Evolutionary conservation across 2,888 invertebrate species (phyloP).

Genomic region (Lysandra coridon): DNA sequence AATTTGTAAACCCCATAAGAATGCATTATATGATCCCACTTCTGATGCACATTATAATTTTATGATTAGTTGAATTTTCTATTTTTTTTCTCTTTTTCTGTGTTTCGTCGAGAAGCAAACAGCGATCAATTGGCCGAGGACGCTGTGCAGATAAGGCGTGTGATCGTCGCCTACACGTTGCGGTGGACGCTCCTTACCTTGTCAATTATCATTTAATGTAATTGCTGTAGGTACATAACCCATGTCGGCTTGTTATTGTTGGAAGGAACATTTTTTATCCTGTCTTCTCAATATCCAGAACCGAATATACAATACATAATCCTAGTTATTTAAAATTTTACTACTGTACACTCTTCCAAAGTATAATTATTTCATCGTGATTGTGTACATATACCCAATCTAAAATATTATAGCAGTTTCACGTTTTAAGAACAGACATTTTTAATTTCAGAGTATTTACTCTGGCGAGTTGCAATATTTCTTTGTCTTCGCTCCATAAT

Average conservation of each 20-base stretch:
- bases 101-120: constrained; percentile 34
- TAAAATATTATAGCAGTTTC: not conserved
- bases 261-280: not conserved
- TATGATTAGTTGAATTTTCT: not conserved
- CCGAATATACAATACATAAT: no score
- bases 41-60: not conserved
- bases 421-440: not conserved
- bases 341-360: no score
- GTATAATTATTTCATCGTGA: no score
- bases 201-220: constrained; percentile 60
- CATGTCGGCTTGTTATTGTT: not conserved
- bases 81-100: not conserved
- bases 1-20: no score
- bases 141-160: constrained; percentile 58
- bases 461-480: not conserved
- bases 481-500: not conserved
- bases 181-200: constrained; percentile 55
- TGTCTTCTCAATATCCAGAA: not conserved
- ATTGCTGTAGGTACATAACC: constrained; percentile 32
- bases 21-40: not conserved
- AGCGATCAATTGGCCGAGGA: constrained; percentile 48
- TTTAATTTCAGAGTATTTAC: not conserved
- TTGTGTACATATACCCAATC: not conserved
- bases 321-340: no score
- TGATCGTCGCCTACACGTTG: constrained; percentile 63